A percentile compares a stretch with the other conserved stretches of the same genome.
Evolutionary conservation across 2,113 vertebrate species (phyloP).

Genomic region (Penelope pileata): DNA sequence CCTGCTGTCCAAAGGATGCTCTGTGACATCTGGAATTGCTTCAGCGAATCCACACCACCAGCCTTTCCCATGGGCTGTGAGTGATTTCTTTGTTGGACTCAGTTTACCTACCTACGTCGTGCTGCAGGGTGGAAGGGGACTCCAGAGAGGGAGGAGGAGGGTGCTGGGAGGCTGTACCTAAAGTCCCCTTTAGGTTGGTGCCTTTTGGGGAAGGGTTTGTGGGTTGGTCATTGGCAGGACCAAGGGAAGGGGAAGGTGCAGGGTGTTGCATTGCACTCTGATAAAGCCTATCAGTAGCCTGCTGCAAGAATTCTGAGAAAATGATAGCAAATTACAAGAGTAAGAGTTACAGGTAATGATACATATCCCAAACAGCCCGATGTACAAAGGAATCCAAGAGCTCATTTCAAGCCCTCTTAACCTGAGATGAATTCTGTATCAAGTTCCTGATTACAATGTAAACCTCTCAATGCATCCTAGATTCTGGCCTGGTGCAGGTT

Average conservation of each 20-base stretch:
- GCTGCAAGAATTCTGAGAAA: background rate
- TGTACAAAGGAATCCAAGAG: background rate
- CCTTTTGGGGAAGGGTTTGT: background rate
- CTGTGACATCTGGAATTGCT: background rate
- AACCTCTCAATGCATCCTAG: background rate
- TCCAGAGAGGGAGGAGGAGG: background rate
- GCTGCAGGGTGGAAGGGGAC: background rate
- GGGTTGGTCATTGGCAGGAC: background rate
- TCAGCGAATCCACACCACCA: background rate
- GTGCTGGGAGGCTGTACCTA: background rate
- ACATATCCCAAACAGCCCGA: background rate
- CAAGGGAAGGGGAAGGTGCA: background rate
- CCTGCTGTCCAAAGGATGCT: background rate
- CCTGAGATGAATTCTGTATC: background rate
- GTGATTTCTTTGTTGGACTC: background rate
- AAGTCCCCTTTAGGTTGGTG: background rate
- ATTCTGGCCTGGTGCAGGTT: background rate
- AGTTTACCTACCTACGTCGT: background rate
- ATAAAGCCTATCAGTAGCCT: background rate
- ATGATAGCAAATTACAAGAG: background rate
- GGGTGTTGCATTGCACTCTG: background rate
- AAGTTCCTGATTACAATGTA: background rate
- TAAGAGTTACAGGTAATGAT: background rate
- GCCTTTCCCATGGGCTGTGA: conserved; percentile 11
- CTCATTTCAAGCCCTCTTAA: background rate